Base-by-base conservation (phyloP, 2,797 vertebrate genomes). In the Periparus ater region DNA sequence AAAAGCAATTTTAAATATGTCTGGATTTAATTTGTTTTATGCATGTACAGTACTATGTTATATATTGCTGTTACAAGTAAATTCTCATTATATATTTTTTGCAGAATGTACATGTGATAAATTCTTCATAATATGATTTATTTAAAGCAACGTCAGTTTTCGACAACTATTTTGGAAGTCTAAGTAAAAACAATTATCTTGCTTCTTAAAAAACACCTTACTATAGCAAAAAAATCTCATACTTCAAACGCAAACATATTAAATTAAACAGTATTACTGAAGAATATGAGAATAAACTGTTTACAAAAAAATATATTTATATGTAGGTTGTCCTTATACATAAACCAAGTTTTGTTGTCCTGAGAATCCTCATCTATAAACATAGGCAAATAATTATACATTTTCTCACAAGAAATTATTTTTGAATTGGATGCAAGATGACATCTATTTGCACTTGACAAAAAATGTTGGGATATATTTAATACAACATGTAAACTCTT, bases 51-150 rank as follows among this genome's bases (percentile, higher is more conserved):
- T 79, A 34, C 58, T 84, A 85, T 25, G 25, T 91, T 95, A 96
- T 96, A 95, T 97, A 90, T 91, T 95, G 51, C 15, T 86, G 23
- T 95, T 96, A 88, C 48, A 83, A 96, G 50, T 68, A 86, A 74
- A 93, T 85, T 95, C 38, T 87, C 34, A 47, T 95, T 88, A 81
- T 75, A 79, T 17, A 77, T 97, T 97, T 97, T 94, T 78, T 95
- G 65, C 38, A 96, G 80, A 91, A 93, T 91, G n/a, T 87, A 82
- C 78, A 74, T 74, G 40, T 72, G 26, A 96, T 92, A 94, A 94
- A 95, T 66, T 84, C 83, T 88, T 93, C 54, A 85, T 34, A 88
- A 45, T 85, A 85, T 66, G 51, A 81, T 74, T 82, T 79, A 18
- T 77, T 74, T 94, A 81, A 95, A 96, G 5, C 68, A 94, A 51